phyloP scores from a whole-genome alignment of 2,113 vertebrate genomes.

The Barnardius zonarius region DNA sequence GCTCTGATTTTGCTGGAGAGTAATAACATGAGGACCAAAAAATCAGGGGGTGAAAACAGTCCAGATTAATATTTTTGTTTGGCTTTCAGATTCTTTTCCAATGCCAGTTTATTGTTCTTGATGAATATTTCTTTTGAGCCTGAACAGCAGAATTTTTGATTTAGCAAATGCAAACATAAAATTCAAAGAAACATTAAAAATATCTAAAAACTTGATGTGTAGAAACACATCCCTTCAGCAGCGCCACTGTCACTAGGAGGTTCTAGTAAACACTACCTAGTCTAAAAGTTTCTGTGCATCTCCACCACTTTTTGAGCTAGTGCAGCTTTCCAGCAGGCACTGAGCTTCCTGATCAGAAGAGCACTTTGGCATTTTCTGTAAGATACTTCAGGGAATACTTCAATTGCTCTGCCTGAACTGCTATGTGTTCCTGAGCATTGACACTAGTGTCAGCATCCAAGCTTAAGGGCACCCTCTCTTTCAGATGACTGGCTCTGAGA shows the following conservation, averaged over 20 bases:
- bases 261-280: background rate
- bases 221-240: background rate
- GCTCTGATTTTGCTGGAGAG: background rate
- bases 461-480: background rate
- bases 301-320: background rate
- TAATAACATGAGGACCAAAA: background rate
- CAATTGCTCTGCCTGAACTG: background rate
- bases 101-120: background rate
- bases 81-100: background rate
- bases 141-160: background rate
- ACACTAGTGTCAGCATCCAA: background rate
- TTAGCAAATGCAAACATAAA: background rate
- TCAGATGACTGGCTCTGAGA: background rate
- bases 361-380: background rate
- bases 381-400: background rate
- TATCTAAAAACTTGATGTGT: accelerated
- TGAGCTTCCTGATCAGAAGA: background rate
- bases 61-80: background rate
- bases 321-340: background rate
- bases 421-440: background rate
- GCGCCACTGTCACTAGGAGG: accelerated
- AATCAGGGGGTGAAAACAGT: background rate
- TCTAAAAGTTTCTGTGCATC: background rate
- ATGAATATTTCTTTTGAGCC: background rate
- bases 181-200: background rate